Evolutionary conservation across 1,140 invertebrate genomes (phyloP), one percentile per base, ranked within the genome.

Genomic region (Trichonephila clavipes): DNA sequence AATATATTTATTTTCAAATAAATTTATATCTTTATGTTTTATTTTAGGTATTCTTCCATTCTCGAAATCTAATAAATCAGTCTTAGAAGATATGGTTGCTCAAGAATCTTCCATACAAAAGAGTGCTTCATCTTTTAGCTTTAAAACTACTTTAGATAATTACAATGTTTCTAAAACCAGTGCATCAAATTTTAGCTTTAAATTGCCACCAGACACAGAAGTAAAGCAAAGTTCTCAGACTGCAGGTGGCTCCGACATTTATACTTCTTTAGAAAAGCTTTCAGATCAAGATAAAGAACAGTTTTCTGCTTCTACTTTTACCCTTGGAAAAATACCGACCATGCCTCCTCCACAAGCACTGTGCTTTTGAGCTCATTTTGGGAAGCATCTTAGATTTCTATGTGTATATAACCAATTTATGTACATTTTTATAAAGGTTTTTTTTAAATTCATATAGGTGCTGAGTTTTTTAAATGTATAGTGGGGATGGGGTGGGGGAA

Each of bases 231-330:
- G 8, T 21, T 51, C 58, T 44, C 40, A 40, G 59, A 83, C n/a
- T 28, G 1, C 8, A 7, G 18, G 4, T 4, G 4, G 2, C n/a
- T 34, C 24, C 58, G 58, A 58, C 10, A 93, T 88, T 64, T 93
- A 93, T 64, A 88, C 92, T n/a, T 24, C 85, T 24, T 62, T 82
- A n/a, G 92, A 93, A 2, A n/a, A 61, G 18, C 19, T 93, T 10
- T 77, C 92, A 44, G 51, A n/a, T 19, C 21, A 62, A 58, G 92
- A 93, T 40, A 93, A 88, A 62, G 85, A 93, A 44, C 92, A 93
- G 34, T 93, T 88, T 44, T 88, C 59, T n/a, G 92, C 92, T 24
- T 88, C 83, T 24, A 93, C 92, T 40, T 93, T 93, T 81, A 88
- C 69, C 0, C 40, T 93, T 19, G 92, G 92, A 62, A 93, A 88